Conservation (phyloP, 2,888 invertebrate species). For the Plemyria rubiginata region DNA sequence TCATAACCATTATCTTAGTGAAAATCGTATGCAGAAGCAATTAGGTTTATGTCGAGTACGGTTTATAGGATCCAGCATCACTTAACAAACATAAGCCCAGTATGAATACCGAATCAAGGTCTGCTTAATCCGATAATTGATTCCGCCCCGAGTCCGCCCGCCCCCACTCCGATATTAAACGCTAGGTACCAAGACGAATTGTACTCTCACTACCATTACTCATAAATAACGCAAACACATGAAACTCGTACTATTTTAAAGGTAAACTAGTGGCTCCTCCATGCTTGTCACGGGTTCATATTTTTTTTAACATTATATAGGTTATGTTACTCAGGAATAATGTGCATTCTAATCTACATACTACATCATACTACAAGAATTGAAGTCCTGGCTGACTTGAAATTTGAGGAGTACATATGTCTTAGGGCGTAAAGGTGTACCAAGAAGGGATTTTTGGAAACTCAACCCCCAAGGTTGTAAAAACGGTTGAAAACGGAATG, state of each 20-base stretch:
- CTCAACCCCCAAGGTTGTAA: too few relatives aligned
- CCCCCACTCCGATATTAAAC: constrained; percentile 31
- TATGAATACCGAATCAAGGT: constrained; percentile 35
- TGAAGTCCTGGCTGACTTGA: too few relatives aligned
- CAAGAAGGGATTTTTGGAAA: too few relatives aligned
- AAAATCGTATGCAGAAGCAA: constrained; percentile 6
- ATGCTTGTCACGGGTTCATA: too few relatives aligned
- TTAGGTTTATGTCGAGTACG: constrained; percentile 7
- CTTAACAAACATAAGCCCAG: constrained; percentile 27
- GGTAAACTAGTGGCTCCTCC: too few relatives aligned
- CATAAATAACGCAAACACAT: not conserved
- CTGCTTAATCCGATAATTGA: constrained; percentile 36
- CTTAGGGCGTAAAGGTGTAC: too few relatives aligned
- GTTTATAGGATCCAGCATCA: not conserved
- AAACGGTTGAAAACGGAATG: too few relatives aligned
- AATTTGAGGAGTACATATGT: too few relatives aligned
- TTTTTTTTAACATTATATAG: too few relatives aligned
- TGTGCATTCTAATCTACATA: too few relatives aligned
- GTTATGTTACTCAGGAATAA: too few relatives aligned
- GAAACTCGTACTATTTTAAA: not conserved
- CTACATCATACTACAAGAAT: too few relatives aligned
- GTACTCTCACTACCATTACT: not conserved
- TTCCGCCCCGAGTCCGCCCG: constrained; percentile 28
- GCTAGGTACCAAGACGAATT: constrained; percentile 26
- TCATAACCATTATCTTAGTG: not conserved